Percentiles rank a stretch among this genome's conserved stretches.
Conservation (phyloP, 2,888 invertebrate species). For the Formica aserva region DNA sequence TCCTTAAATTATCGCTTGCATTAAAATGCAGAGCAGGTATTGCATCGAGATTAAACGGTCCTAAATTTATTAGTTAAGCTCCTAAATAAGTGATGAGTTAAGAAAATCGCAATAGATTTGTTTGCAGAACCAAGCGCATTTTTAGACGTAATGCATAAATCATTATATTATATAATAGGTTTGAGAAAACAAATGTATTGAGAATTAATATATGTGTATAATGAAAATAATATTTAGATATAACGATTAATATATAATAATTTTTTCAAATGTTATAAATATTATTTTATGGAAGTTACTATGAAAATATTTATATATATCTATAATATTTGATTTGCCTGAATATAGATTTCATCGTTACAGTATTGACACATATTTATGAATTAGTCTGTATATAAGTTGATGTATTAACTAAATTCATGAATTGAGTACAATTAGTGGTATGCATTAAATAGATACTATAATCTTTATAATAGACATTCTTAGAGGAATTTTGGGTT, state of each 20-base stretch:
- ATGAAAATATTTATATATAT: background rate
- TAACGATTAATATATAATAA: background rate
- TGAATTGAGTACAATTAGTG: background rate
- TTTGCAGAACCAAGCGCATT: background rate
- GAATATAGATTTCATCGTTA: background rate
- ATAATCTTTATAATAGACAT: conserved; percentile 2
- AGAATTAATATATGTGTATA: background rate
- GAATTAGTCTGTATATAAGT: background rate
- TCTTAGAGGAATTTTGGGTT: background rate
- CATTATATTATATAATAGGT: background rate
- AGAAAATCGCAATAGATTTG: background rate
- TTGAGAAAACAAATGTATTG: background rate
- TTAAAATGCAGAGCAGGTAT: background rate
- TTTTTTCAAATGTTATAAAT: conserved; percentile 1
- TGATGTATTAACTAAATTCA: background rate
- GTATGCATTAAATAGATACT: background rate
- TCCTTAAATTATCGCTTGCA: background rate
- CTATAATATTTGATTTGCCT: background rate
- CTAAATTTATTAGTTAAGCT: background rate
- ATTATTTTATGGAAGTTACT: background rate
- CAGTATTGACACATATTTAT: background rate
- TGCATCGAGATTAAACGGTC: conserved; percentile 28
- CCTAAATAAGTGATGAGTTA: background rate
- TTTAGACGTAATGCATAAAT: background rate
- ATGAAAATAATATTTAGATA: background rate